Percentiles rank a stretch among this genome's conserved stretches.
Conservation (phyloP, 2,113 vertebrate species). For the Ellobius talpinus region DNA sequence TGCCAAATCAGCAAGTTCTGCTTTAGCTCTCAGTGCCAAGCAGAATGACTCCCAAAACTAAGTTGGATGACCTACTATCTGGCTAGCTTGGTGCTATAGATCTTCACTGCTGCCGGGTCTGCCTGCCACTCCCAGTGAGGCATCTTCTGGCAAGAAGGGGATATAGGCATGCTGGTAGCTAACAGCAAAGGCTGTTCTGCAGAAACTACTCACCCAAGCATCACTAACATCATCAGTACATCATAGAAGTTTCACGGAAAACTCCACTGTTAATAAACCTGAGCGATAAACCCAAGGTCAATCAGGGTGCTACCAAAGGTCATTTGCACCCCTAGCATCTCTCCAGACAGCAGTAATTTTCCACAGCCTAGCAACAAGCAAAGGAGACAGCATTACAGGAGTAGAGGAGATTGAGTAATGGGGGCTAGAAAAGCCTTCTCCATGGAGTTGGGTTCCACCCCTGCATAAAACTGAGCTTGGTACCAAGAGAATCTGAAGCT, state of each 20-base stretch:
- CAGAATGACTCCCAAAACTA: background rate
- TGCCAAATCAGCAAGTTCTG: background rate
- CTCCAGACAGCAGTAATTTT: background rate
- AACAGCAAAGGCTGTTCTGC: background rate
- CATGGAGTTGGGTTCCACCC: background rate
- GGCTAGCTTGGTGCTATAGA: background rate
- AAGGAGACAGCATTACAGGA: background rate
- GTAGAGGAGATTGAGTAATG: background rate
- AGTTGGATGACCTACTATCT: background rate
- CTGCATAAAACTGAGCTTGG: background rate
- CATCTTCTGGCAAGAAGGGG: background rate
- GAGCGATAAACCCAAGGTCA: background rate
- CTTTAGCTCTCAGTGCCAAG: background rate
- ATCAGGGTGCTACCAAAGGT: background rate
- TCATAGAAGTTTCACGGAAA: background rate
- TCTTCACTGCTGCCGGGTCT: background rate
- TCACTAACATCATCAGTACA: background rate
- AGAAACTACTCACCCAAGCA: no score
- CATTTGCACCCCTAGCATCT: background rate
- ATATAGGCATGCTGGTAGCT: no score
- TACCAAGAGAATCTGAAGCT: background rate
- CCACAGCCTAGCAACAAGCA: background rate
- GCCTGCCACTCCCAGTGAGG: background rate
- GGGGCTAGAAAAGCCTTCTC: background rate
- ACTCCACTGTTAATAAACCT: background rate